Evolutionary conservation across 2,888 invertebrate species (phyloP).

Genomic region (Prenolepis imparis): DNA sequence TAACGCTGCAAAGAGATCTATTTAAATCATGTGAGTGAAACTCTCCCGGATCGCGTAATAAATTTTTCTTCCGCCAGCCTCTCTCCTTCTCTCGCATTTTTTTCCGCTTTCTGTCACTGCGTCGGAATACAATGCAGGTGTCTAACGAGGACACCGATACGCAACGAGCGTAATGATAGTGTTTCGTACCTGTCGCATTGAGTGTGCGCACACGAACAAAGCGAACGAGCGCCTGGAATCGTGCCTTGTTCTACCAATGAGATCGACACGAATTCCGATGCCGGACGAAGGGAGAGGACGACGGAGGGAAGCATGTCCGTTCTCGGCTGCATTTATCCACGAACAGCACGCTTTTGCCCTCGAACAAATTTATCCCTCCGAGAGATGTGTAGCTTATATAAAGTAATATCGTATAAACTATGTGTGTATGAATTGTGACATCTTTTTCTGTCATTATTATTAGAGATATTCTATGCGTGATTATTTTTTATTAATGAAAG

Average conservation of each 20-base stretch:
- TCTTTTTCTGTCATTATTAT: not conserved
- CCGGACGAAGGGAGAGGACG: not conserved
- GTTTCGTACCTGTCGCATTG: constrained; percentile 35
- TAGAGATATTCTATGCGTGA: not conserved
- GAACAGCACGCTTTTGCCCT: constrained; percentile 32
- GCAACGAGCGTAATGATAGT: constrained; percentile 11
- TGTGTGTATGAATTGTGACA: not conserved
- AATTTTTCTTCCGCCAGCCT: constrained; percentile 18
- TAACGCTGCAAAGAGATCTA: not conserved
- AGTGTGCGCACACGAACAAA: constrained; percentile 5
- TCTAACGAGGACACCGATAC: constrained; percentile 52
- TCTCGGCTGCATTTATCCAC: constrained; percentile 19
- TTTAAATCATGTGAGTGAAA: not conserved
- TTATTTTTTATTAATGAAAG: not conserved
- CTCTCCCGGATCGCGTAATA: not conserved
- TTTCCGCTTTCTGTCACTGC: constrained; percentile 11
- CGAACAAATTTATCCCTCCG: constrained; percentile 15
- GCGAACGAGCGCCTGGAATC: constrained; percentile 30
- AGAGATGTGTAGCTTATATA: not conserved
- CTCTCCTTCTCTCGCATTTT: constrained; percentile 1
- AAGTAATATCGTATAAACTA: not conserved
- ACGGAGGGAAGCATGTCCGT: constrained; percentile 1
- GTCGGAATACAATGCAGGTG: constrained; percentile 43
- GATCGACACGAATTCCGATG: constrained; percentile 37
- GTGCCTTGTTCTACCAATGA: constrained; percentile 41